Conservation (phyloP, 2,797 vertebrate genomes). For the Poeciliopsis infans region DNA sequence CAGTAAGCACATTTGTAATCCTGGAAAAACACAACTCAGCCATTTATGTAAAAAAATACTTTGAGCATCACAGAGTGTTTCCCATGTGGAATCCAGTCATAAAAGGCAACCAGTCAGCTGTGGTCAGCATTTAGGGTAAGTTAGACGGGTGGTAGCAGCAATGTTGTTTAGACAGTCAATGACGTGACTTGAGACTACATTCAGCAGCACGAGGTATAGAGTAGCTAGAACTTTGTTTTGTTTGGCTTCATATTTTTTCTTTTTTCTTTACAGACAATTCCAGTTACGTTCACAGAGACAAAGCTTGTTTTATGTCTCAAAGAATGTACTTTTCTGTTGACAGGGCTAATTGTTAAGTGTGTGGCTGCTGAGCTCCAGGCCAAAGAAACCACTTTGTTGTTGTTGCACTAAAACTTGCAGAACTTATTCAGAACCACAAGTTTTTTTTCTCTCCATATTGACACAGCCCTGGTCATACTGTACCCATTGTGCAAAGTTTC, state of each 20-base stretch:
- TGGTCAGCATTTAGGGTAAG: conserved; percentile 64
- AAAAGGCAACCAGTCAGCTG: conserved; percentile 67
- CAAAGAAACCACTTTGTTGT: conserved; percentile 73
- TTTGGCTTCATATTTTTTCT: conserved; percentile 63
- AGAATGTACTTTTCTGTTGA: conserved; percentile 78
- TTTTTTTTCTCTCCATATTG: conserved; percentile 46
- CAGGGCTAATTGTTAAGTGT: conserved; percentile 81
- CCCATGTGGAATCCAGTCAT: conserved; percentile 59
- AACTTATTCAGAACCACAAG: conserved; percentile 68
- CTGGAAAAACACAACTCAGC: conserved; percentile 79
- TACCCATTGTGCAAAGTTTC: conserved; percentile 62
- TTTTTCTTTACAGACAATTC: conserved; percentile 72
- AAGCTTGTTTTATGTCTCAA: conserved; percentile 71
- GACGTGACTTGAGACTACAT: conserved; percentile 66
- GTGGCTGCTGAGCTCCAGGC: conserved; percentile 80
- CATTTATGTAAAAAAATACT: conserved; percentile 61
- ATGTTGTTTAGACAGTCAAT: conserved; percentile 72
- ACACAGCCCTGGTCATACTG: conserved; percentile 65
- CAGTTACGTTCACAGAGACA: conserved; percentile 72
- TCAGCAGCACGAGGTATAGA: conserved; percentile 66
- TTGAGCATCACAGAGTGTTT: conserved; percentile 60
- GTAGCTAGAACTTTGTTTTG: conserved; percentile 68
- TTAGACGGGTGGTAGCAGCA: conserved; percentile 58
- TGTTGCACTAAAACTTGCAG: conserved; percentile 68
- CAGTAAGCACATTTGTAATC: conserved; percentile 77